These are phyloP conservation scores for Triops longicaudatus DNA, from an alignment of 1,140 invertebrate genomes.

Conservation along the genomic window DNA sequence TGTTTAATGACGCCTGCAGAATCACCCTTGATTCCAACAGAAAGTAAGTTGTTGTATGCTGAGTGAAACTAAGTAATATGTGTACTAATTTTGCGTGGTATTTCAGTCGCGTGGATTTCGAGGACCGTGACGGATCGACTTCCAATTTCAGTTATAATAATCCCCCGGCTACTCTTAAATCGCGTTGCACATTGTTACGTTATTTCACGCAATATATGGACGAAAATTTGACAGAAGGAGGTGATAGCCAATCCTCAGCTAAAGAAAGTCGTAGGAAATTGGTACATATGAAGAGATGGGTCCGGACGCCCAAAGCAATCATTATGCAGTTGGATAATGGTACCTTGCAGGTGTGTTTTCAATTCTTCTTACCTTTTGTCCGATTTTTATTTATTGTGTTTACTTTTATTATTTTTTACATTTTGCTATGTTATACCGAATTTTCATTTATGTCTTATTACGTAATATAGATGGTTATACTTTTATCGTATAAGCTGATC, in stretches of 20 bases:
- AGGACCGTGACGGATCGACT: slow-evolving; percentile 45
- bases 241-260: slow-evolving; percentile 31
- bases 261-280: slow-evolving; percentile 32
- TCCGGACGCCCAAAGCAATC: slow-evolving; percentile 51
- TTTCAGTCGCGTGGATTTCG: slow-evolving; percentile 49
- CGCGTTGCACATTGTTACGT: slow-evolving; percentile 49
- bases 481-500: not conserved
- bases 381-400: too few species aligned
- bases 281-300: slow-evolving; percentile 50
- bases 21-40: slow-evolving; percentile 78
- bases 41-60: slow-evolving; percentile 50
- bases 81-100: not conserved
- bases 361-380: not conserved
- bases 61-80: not conserved
- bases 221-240: slow-evolving; percentile 51
- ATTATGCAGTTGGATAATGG: slow-evolving; percentile 53
- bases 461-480: not conserved
- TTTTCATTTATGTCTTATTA: not conserved
- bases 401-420: not conserved
- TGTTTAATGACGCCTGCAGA: slow-evolving; percentile 90
- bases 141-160: slow-evolving; percentile 42
- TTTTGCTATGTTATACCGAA: not conserved
- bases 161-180: slow-evolving; percentile 45
- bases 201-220: slow-evolving; percentile 57
- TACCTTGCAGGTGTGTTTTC: slow-evolving; percentile 47